Conservation (phyloP, 1,140 invertebrate genomes). For the Heliothis subflexa region DNA sequence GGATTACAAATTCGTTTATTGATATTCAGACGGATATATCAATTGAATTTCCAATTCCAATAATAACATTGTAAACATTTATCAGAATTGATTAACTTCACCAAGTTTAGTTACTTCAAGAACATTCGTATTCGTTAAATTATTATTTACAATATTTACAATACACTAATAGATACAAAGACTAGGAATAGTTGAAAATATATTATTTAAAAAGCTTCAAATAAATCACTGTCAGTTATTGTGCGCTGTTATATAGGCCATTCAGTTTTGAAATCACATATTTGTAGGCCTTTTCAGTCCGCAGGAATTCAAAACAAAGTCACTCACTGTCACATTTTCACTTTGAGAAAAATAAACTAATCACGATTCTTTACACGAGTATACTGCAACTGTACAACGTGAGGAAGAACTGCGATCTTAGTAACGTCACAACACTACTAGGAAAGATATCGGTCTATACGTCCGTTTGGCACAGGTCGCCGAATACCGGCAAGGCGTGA, state of each 20-base stretch:
- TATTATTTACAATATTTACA: constrained; percentile 66
- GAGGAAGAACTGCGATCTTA: constrained; percentile 76
- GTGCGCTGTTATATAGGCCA: constrained; percentile 59
- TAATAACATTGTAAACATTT: constrained; percentile 71
- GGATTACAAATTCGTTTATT: constrained; percentile 81
- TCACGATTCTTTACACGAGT: constrained; percentile 42
- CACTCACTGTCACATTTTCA: constrained; percentile 48
- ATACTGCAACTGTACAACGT: constrained; percentile 57
- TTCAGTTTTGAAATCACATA: constrained; percentile 48
- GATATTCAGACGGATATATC: constrained; percentile 81
- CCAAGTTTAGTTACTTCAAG: constrained; percentile 35
- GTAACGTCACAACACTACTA: constrained; percentile 71
- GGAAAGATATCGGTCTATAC: constrained; percentile 71
- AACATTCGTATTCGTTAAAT: constrained; percentile 47
- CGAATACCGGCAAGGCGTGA: constrained; percentile 84
- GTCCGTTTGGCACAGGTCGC: constrained; percentile 85
- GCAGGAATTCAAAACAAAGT: constrained; percentile 50
- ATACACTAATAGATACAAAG: constrained; percentile 65
- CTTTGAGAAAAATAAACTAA: constrained; percentile 18
- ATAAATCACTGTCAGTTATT: constrained; percentile 52
- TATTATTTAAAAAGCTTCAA: constrained; percentile 60
- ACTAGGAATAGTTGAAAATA: constrained; percentile 74
- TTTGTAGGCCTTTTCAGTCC: constrained; percentile 46
- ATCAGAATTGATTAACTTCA: constrained; percentile 61
- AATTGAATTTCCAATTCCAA: constrained; percentile 81